Conservation (phyloP, 2,888 invertebrate genomes). For the Chrysotoxum bicinctum region DNA sequence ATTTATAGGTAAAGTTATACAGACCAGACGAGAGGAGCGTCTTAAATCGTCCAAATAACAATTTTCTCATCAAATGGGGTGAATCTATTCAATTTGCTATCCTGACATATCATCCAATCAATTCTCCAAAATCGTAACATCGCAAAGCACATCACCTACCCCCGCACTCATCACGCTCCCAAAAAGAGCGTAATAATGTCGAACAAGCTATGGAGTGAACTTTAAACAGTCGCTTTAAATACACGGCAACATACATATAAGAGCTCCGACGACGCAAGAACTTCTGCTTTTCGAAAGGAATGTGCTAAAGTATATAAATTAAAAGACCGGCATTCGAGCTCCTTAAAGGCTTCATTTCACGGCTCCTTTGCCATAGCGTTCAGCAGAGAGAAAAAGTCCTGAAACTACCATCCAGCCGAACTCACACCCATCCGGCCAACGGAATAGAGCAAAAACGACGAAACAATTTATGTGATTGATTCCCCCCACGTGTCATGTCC, state of each 20-base stretch:
- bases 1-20: not conserved
- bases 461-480: constrained; percentile 73
- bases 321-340: constrained; percentile 65
- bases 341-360: constrained; percentile 73
- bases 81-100: constrained; percentile 68
- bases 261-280: not conserved
- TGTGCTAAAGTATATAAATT: constrained; percentile 70
- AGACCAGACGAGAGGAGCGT: not conserved
- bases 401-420: constrained; percentile 35
- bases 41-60: constrained; percentile 44
- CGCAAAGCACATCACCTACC: not conserved
- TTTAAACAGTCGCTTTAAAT: constrained; percentile 64
- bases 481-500: constrained; percentile 71
- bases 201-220: constrained; percentile 22
- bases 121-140: constrained; percentile 37
- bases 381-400: not conserved
- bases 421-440: constrained; percentile 21
- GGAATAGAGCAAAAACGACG: constrained; percentile 61
- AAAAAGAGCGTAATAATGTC: not conserved
- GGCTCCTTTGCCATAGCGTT: constrained; percentile 58
- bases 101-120: constrained; percentile 68
- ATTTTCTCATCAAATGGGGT: constrained; percentile 70
- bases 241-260: not conserved
- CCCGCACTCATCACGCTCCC: no score
- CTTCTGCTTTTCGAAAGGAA: constrained; percentile 28